Percentiles rank a stretch among this genome's conserved stretches.
Conservation (phyloP, 2,113 vertebrate genomes). For the Thalassarche chlororhynchos region DNA sequence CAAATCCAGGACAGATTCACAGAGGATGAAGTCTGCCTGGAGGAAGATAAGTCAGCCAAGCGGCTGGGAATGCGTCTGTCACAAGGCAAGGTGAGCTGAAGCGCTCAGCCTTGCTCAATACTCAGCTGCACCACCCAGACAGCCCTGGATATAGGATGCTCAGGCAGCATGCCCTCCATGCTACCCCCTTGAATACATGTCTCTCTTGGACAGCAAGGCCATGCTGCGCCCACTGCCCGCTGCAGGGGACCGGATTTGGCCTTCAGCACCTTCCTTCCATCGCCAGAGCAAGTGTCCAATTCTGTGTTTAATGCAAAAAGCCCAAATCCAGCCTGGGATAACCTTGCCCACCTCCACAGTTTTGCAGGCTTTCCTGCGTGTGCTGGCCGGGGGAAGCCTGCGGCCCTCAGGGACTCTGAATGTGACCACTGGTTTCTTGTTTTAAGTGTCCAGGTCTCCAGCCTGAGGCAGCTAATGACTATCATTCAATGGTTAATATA, state of each 20-base stretch:
- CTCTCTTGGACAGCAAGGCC: not conserved
- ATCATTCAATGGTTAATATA: not conserved
- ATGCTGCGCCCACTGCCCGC: fast-evolving
- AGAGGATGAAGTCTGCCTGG: not conserved
- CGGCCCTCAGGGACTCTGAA: not conserved
- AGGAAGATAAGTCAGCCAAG: not conserved
- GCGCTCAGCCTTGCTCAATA: not conserved
- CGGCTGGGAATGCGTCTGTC: not conserved
- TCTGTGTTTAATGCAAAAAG: not conserved
- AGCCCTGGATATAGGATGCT: not conserved
- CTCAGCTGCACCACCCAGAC: not conserved
- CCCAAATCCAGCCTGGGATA: not conserved
- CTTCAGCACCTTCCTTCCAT: not conserved
- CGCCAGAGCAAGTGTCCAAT: not conserved
- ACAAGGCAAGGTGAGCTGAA: not conserved
- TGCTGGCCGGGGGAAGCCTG: not conserved
- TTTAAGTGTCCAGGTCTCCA: not conserved
- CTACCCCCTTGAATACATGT: not conserved
- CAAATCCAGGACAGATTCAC: not conserved
- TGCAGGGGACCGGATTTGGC: not conserved
- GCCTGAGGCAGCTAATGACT: fast-evolving
- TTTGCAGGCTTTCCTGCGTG: not conserved
- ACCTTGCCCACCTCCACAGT: not conserved
- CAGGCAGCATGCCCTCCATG: not conserved
- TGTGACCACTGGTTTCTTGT: not conserved